Evolutionary conservation across 2,113 vertebrate species (phyloP), one percentile per base, ranked within the genome.

Genomic region (Lipophrys pholis): DNA sequence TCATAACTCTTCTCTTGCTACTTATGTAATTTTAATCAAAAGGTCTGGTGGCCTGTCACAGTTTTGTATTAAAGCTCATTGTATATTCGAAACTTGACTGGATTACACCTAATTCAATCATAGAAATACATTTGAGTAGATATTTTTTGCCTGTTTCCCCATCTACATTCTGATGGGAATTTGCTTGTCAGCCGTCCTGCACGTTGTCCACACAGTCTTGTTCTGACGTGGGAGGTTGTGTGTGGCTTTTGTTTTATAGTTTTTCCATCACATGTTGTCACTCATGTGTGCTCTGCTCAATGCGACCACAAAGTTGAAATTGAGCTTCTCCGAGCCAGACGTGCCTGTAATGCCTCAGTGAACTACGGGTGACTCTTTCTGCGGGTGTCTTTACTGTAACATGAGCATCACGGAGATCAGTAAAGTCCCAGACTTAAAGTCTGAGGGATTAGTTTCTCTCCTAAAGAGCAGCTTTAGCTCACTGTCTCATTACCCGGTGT

Each of bases 261-360:
- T 42, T 30, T 69, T 51, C 46, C 46, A 45, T 75, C 65, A 58
- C 53, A 53, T 50, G 9, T 62, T 16, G 43, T 67, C 69, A 51
- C 65, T 63, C 58, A 42, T 52, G 56, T 39, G 0, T 57, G 38
- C 54, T 30, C n/a, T 6, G 60, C 2, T 57, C 48, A 48, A 41
- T 17, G 59, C 49, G 43, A 35, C 43, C 8, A 11, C 14, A 14
- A 9, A 42, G 49, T 59, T 36, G 21, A 17, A 64, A 17, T 57
- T 6, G 42, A 54, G 39, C 6, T 2, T 42, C 30, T 65, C 12
- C 1, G 11, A 51, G n/a, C 55, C 36, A 14, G 8, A 14, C 0
- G 1, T 46, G 45, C 68, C 43, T 64, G 46, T 75, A 36, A 53
- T 39, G 41, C 14, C 11, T 70, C 62, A 56, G 66, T 70, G 60